Evolutionary conservation across 2,797 vertebrate genomes (phyloP), one percentile per base, ranked within the genome.

Genomic region (Platalea minor): DNA sequence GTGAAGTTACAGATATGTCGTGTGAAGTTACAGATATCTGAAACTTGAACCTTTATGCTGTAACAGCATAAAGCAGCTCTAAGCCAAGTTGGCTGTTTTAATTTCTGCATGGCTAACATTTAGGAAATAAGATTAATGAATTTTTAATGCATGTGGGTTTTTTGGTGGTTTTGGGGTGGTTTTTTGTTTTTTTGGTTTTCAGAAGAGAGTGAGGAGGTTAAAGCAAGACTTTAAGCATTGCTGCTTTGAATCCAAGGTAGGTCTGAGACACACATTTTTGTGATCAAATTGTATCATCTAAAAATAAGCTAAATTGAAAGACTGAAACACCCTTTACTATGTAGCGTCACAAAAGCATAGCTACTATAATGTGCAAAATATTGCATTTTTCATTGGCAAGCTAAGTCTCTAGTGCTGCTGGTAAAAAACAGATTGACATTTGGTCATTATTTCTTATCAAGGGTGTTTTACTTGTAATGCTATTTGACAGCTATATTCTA

Each of bases 361-460:
- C 94, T 95, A 84, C 86, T 94, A 21, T 96, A 96, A 97, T 93
- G 96, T 96, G 91, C 85, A 97, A 98, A 98, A 97, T 94, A 96
- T 75, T 96, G 94, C 95, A 96, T 97, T 97, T 98, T 97, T 97
- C 96, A 96, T 97, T 97, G 97, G 95, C 94, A 93, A 75, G 91
- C 94, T 85, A 88, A 78, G 88, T 94, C 97, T 97, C 87, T 94
- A 95, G 93, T 5, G 91, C 97, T 93, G 95, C 93, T 97, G 97
- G 97, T 98, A 97, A 97, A 98, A 97, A 98, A 80, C 95, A 98
- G 98, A 98, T 98, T 98, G 98, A 98, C 98, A 96, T 97, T 98
- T 98, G 99, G 98, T 99, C 99, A 99, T 99, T 99, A 99, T 98
- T 98, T 98, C 98, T 98, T 98, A 99, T 99, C 98, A 99, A 98